Evolutionary conservation across 1,140 invertebrate genomes (phyloP).

Genomic region (Bombus confusus): DNA sequence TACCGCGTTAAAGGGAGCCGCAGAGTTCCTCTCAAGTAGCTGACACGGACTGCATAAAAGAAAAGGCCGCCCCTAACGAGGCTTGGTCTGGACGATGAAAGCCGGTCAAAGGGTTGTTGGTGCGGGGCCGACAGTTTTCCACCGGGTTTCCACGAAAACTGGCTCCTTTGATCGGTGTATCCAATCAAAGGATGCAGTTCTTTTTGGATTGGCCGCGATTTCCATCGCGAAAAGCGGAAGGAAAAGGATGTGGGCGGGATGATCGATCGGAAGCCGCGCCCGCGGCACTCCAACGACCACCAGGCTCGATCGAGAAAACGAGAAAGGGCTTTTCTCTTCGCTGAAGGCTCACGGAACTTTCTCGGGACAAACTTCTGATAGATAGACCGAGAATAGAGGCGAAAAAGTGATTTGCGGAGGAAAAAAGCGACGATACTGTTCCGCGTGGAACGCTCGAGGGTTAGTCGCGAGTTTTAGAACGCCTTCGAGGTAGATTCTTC

Average conservation of each 20-base stretch:
- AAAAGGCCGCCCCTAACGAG: conserved; percentile 26
- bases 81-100: conserved; percentile 5
- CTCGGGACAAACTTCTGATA: conserved; percentile 6
- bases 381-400: conserved; percentile 16
- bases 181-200: conserved; percentile 6
- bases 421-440: conserved; percentile 14
- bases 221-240: conserved; percentile 57
- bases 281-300: not conserved
- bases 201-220: conserved; percentile 35
- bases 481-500: conserved; percentile 25
- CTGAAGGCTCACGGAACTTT: not conserved
- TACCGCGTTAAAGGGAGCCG: conserved; percentile 41
- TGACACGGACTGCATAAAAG: conserved; percentile 32
- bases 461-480: conserved; percentile 8
- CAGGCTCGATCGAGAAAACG: not conserved
- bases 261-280: conserved; percentile 69
- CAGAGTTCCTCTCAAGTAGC: conserved; percentile 21
- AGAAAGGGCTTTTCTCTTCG: not conserved
- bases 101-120: conserved; percentile 33
- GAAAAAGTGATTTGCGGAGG: conserved; percentile 40
- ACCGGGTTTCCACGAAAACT: conserved; percentile 35
- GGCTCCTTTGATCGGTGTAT: conserved; percentile 12
- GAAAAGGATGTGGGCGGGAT: conserved; percentile 64
- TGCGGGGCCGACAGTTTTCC: conserved; percentile 12
- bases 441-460: not conserved